phyloP scores from a whole-genome alignment of 2,888 invertebrate genomes.

The Heliothis peltigera region DNA sequence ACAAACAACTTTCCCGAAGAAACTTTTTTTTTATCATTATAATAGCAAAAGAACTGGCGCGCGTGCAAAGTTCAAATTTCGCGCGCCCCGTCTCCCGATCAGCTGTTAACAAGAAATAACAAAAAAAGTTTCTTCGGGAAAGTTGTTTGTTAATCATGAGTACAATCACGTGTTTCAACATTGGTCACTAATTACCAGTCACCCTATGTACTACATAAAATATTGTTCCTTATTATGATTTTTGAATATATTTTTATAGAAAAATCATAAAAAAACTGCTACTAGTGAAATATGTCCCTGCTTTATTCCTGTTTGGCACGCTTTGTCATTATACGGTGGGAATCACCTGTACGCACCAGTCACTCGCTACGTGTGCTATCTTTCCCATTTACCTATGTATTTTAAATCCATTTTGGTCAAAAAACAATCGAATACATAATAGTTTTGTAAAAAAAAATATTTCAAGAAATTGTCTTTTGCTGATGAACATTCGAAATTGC shows the following conservation, averaged over 20 bases:
- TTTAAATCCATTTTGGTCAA: constrained; percentile 59
- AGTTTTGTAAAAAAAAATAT: neutral
- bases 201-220: too few relatives aligned
- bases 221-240: constrained; percentile 52
- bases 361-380: constrained; percentile 72
- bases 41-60: too few relatives aligned
- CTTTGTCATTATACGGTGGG: constrained; percentile 53
- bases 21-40: too few relatives aligned
- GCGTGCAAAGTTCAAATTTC: too few relatives aligned
- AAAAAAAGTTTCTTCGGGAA: too few relatives aligned
- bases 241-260: constrained; percentile 45
- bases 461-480: neutral
- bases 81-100: too few relatives aligned
- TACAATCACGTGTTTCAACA: too few relatives aligned
- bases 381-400: constrained; percentile 31
- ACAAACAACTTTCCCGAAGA: too few relatives aligned
- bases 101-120: too few relatives aligned
- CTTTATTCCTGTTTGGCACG: constrained; percentile 47
- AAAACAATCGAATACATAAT: neutral
- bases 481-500: neutral
- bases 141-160: too few relatives aligned
- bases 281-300: constrained; percentile 18
- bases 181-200: too few relatives aligned
- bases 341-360: constrained; percentile 60
- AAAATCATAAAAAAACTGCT: constrained; percentile 52